Evolutionary conservation across 2,888 invertebrate genomes (phyloP).

Genomic region (Papilio gigon): DNA sequence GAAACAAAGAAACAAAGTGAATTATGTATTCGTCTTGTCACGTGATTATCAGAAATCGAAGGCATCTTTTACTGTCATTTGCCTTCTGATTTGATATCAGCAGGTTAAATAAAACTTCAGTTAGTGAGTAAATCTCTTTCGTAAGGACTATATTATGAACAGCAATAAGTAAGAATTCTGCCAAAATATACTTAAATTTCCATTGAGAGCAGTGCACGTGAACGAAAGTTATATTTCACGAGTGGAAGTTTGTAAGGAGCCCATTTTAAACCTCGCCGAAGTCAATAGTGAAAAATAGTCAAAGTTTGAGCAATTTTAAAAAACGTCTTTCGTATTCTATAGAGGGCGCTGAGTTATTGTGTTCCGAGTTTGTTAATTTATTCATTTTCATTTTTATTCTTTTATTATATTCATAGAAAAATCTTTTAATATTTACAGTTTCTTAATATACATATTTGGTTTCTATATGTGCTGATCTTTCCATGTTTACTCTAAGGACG

Average conservation of each 20-base stretch:
- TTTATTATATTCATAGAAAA: background rate
- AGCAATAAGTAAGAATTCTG: constrained; percentile 13
- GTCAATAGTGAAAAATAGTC: constrained; percentile 35
- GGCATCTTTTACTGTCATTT: no score
- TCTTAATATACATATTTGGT: no score
- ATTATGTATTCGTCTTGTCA: background rate
- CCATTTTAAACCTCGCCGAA: constrained; percentile 34
- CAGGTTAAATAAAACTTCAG: background rate
- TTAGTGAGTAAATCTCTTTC: background rate
- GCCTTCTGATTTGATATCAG: background rate
- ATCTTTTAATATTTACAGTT: background rate
- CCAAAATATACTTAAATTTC: constrained; percentile 26
- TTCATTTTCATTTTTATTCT: background rate
- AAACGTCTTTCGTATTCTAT: constrained; percentile 19
- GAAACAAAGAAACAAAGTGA: background rate
- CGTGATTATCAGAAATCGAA: background rate
- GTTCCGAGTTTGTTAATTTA: constrained; percentile 2
- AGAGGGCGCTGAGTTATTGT: constrained; percentile 1
- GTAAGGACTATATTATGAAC: constrained; percentile 7
- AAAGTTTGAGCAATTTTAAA: constrained; percentile 27
- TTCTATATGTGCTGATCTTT: no score
- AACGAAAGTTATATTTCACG: constrained; percentile 36
- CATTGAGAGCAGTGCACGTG: constrained; percentile 20
- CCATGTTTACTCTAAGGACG: no score
- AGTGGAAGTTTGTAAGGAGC: constrained; percentile 33